Percentiles rank a stretch among this genome's conserved stretches.
These are phyloP conservation scores for Lottia gigantea DNA, from an alignment of 2,888 invertebrate genomes.

Conservation along the genomic window DNA sequence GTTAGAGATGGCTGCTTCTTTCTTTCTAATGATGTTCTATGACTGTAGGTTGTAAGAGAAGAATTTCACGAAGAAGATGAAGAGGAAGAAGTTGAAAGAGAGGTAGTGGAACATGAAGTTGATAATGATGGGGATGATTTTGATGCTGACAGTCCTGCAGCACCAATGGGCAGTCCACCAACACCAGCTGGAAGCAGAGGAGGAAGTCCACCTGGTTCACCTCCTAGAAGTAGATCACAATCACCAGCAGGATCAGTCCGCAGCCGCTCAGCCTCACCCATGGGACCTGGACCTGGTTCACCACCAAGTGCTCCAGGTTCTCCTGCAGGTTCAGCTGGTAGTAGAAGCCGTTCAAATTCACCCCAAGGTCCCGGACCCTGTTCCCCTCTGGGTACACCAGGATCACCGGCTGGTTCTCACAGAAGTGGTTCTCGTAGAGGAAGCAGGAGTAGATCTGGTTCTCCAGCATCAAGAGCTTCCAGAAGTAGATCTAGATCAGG, in stretches of 20 bases:
- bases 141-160: slow-evolving; percentile 22
- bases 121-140: slow-evolving; percentile 30
- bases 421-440: slow-evolving; percentile 28
- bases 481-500: slow-evolving; percentile 29
- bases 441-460: slow-evolving; percentile 25
- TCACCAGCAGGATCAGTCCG: slow-evolving; percentile 23
- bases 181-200: slow-evolving; percentile 27
- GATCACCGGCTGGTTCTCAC: slow-evolving; percentile 22
- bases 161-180: slow-evolving; percentile 25
- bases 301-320: slow-evolving; percentile 27
- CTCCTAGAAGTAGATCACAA: slow-evolving; percentile 25
- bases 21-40: neutral
- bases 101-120: slow-evolving; percentile 34
- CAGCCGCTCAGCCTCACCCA: slow-evolving; percentile 32
- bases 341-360: slow-evolving; percentile 28
- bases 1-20: no score
- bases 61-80: slow-evolving; percentile 14
- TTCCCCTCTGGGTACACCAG: slow-evolving; percentile 18
- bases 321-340: slow-evolving; percentile 17
- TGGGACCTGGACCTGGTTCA: slow-evolving; percentile 34
- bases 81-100: slow-evolving; percentile 28
- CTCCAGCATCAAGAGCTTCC: slow-evolving; percentile 23
- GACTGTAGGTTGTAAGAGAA: neutral
- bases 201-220: slow-evolving; percentile 24
- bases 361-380: slow-evolving; percentile 17